Percentiles rank a stretch among this genome's conserved stretches.
phyloP scores from a whole-genome alignment of 30 jellyfish, hydroid and myxozoan genomes.

The Hydra vulgaris region DNA sequence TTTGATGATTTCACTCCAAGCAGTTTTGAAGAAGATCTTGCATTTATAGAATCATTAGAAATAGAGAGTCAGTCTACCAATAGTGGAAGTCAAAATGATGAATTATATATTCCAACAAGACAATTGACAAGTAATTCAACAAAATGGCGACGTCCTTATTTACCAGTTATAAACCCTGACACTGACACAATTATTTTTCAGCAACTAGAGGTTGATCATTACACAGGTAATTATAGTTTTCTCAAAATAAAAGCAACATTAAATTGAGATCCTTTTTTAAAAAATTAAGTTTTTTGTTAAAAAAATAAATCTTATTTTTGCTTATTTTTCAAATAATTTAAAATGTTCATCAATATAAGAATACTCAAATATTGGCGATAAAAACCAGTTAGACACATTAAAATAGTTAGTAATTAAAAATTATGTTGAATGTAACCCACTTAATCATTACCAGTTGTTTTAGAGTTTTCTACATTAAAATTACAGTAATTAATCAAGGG shows the following conservation, averaged over 20 bases:
- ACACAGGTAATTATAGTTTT: constrained; percentile 37
- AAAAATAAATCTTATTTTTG: too few relatives aligned
- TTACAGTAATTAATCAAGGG: too few relatives aligned
- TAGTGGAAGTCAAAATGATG: constrained; percentile 20
- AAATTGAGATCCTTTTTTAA: too few relatives aligned
- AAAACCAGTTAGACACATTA: too few relatives aligned
- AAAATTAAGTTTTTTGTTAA: too few relatives aligned
- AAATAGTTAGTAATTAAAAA: too few relatives aligned
- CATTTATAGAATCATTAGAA: constrained; percentile 41
- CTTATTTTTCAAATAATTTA: too few relatives aligned
- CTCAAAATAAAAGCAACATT: neutral
- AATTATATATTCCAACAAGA: neutral
- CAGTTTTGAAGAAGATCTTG: constrained; percentile 88
- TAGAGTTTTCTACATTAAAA: too few relatives aligned
- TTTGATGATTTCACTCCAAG: constrained; percentile 36
- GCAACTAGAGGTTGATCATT: constrained; percentile 71
- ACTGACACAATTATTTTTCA: constrained; percentile 58
- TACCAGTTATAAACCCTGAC: constrained; percentile 42
- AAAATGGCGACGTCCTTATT: constrained; percentile 51
- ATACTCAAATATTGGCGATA: too few relatives aligned
- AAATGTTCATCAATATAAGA: too few relatives aligned
- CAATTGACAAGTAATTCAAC: constrained; percentile 2
- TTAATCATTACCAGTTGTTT: too few relatives aligned
- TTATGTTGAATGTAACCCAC: too few relatives aligned
- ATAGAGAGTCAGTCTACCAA: constrained; percentile 39